Base-by-base conservation (phyloP, 2,797 vertebrate genomes). In the Alectoris magna region DNA sequence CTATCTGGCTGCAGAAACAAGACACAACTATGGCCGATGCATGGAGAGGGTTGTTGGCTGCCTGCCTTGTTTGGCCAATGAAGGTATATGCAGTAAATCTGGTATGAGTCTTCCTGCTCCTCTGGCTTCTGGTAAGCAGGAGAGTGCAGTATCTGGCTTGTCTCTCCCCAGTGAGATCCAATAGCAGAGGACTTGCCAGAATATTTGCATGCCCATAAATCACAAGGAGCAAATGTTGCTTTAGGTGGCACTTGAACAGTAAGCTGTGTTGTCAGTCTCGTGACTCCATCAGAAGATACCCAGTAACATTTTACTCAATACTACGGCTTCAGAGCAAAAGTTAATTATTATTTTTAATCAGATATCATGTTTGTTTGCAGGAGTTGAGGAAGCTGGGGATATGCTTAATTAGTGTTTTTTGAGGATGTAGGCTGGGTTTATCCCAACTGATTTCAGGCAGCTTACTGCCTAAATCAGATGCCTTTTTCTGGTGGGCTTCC, bases 1-100 rank as follows among this genome's bases (percentile, higher is more conserved):
- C 91, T 94, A 92, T 81, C 84, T 93, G 94, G 72, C 92, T 96
- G 73, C 74, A 95, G 91, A 92, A 95, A 87, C 73, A 85, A 67
- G 88, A 68, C 7, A 27, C 86, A 93, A 46, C 75, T 67, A 55
- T 44, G 34, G 67, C 3, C 85, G 80, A 73, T 75, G 48, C 34
- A 43, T 36, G 60, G 66, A 89, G 64, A 11, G 55, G 72, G 46
- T 64, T 84, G 53, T 23, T 93, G 86, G 90, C 66, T 90, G 31
- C 43, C 63, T 66, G 49, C 63, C 41, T 58, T 62, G 24, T 84
- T 94, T 92, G 92, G 92, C 70, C 76, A 93, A 56, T 0, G 6
- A 86, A 92, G 39, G 76, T 26, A 48, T 7, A 84, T 31, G 85
- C 36, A 84, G 73, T 86, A 93, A 91, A 86, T 53, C 56, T 84